phyloP scores from a whole-genome alignment of 64 coral and sea anemone species.

The Anthopleura sola region DNA sequence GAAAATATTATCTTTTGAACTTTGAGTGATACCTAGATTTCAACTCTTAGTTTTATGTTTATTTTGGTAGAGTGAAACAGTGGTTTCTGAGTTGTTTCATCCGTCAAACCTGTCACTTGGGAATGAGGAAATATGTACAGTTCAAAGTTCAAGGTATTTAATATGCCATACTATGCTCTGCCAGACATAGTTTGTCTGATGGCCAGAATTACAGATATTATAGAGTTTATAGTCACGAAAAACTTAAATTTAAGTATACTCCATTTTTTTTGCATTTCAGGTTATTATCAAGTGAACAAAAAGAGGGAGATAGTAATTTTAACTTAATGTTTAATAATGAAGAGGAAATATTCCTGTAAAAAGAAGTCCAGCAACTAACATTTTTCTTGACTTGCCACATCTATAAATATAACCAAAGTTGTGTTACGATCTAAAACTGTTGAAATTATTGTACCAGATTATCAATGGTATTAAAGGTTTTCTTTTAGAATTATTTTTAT shows the following conservation, averaged over 20 bases:
- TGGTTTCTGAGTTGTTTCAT: neutral
- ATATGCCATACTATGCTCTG: neutral
- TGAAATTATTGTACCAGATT: neutral
- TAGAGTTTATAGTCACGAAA: neutral
- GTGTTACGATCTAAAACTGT: too few relatives aligned
- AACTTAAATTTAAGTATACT: neutral
- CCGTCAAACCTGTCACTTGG: neutral
- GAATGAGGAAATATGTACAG: neutral
- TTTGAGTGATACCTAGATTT: neutral
- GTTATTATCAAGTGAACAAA: constrained; percentile 23
- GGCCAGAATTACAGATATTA: neutral
- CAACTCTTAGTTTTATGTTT: neutral
- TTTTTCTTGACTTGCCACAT: too few relatives aligned
- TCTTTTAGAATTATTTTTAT: neutral
- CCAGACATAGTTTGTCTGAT: neutral
- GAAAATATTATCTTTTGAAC: neutral
- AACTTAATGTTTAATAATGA: constrained; percentile 31
- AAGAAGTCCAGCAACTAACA: too few relatives aligned
- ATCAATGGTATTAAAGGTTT: neutral
- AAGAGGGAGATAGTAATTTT: constrained; percentile 50
- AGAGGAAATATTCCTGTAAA: constrained; percentile 45
- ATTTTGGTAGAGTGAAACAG: neutral
- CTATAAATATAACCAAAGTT: too few relatives aligned
- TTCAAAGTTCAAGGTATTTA: neutral
- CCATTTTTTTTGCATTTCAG: neutral